These are phyloP conservation scores for Numenius arquata DNA, from an alignment of 2,113 vertebrate genomes.

Conservation along the genomic window DNA sequence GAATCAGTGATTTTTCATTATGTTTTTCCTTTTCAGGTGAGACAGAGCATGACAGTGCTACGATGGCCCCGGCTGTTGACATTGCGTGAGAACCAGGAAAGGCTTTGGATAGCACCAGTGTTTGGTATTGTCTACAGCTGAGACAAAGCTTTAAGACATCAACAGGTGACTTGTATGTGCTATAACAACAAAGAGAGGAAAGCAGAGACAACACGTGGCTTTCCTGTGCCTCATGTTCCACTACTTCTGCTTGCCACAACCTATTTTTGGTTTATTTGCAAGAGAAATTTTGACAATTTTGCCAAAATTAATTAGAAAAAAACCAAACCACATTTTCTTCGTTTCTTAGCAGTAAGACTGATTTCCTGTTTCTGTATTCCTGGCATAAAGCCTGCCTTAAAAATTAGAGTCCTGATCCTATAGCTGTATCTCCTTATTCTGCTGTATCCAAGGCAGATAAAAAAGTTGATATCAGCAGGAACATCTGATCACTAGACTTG, in stretches of 20 bases:
- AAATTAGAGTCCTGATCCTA: background rate
- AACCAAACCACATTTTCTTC: too few species aligned
- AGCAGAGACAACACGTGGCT: accelerated
- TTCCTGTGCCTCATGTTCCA: background rate
- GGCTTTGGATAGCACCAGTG: background rate
- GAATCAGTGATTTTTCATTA: background rate
- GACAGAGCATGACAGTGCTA: accelerated
- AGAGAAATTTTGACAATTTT: too few species aligned
- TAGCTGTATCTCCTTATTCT: background rate
- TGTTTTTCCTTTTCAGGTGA: background rate
- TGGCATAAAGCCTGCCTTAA: background rate
- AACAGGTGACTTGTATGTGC: accelerated
- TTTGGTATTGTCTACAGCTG: background rate
- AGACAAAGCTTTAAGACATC: background rate
- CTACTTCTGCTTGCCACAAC: background rate
- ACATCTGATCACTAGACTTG: background rate
- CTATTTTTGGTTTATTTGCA: background rate
- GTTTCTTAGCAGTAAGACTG: too few species aligned
- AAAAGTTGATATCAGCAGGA: background rate
- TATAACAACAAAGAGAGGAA: background rate
- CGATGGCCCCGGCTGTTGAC: accelerated
- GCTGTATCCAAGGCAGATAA: background rate
- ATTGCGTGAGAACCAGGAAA: accelerated
- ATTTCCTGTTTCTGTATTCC: too few species aligned
- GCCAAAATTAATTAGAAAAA: background rate